Conservation (phyloP, 2,797 vertebrate genomes). For the Tragopan temminckii region DNA sequence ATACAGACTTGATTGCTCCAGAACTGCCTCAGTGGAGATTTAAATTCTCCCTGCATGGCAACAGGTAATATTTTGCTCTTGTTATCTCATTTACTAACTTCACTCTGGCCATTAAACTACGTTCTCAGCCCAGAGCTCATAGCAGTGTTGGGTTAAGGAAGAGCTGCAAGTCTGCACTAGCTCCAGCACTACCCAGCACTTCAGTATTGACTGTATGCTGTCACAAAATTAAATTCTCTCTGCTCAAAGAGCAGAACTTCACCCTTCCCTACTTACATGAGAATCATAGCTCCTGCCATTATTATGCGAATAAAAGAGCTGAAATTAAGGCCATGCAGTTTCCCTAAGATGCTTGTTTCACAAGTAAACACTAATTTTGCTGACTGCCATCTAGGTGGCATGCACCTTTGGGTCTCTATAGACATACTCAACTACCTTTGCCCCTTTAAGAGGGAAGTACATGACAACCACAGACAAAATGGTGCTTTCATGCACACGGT, state of each 20-base stretch:
- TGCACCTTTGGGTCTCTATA: not conserved
- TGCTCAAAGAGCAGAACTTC: not conserved
- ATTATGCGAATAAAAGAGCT: not conserved
- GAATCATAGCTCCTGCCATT: not conserved
- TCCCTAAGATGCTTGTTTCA: not conserved
- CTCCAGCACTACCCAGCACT: not conserved
- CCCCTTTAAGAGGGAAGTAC: not conserved
- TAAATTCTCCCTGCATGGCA: not conserved
- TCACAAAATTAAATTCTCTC: not conserved
- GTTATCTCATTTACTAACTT: not conserved
- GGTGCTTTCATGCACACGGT: not conserved
- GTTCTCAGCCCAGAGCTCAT: not conserved
- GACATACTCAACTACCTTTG: not conserved
- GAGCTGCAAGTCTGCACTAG: not conserved
- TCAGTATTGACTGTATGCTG: not conserved
- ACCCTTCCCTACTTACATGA: not conserved
- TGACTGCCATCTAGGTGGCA: not conserved
- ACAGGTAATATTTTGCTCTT: not conserved
- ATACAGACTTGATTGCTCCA: not conserved
- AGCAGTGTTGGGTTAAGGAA: not conserved
- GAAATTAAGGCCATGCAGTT: not conserved
- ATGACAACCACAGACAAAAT: not conserved
- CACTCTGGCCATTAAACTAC: not conserved
- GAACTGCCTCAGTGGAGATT: not conserved
- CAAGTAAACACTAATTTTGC: constrained; percentile 9